A percentile compares a stretch with the other conserved stretches of the same genome.
Evolutionary conservation across 1,140 invertebrate species (phyloP).

Genomic region (Muscidifurax raptorellus): DNA sequence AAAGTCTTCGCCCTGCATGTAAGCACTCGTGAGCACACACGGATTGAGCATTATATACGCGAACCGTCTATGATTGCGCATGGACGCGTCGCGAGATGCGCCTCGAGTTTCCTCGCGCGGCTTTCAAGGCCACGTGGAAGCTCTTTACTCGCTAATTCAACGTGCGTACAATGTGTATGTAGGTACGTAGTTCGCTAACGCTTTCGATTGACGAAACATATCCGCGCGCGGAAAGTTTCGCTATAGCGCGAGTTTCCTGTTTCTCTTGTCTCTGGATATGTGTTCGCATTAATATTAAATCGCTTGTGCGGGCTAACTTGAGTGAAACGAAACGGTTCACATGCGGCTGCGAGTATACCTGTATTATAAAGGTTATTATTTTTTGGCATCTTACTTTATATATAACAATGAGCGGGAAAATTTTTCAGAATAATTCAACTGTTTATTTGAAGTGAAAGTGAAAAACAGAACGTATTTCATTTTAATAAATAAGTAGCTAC

Average conservation of each 20-base stretch:
- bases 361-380: too few species aligned
- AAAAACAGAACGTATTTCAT: not conserved
- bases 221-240: not conserved
- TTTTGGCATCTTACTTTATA: too few species aligned
- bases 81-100: not conserved
- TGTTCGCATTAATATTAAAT: conserved; percentile 19
- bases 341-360: not conserved
- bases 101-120: not conserved
- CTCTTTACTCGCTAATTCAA: conserved; percentile 9
- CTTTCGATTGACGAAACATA: conserved; percentile 2
- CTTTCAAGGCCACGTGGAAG: conserved; percentile 12
- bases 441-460: too few species aligned
- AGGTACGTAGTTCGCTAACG: conserved; percentile 5
- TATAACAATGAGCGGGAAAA: too few species aligned
- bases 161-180: conserved; percentile 12
- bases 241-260: not conserved
- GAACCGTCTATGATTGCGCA: not conserved
- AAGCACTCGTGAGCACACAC: not conserved
- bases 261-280: not conserved
- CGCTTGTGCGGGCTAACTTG: not conserved
- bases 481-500: not conserved
- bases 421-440: not conserved
- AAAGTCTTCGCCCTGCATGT: not conserved
- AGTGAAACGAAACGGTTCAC: not conserved
- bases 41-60: conserved; percentile 25